Percentiles rank a stretch among this genome's conserved stretches.
These are phyloP conservation scores for Rosalia funebris DNA, from an alignment of 2,888 invertebrate genomes.

Conservation along the genomic window DNA sequence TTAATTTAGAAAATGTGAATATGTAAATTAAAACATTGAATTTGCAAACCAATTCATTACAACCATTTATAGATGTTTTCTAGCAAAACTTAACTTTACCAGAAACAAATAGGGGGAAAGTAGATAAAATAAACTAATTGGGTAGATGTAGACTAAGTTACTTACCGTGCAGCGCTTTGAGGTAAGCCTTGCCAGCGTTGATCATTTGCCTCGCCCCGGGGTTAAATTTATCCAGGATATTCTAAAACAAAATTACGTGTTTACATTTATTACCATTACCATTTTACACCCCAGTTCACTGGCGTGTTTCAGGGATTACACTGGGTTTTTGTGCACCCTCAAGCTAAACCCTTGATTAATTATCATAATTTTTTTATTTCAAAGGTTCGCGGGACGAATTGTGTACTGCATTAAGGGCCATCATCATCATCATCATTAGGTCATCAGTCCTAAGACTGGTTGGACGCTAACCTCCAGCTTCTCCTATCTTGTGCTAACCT, in stretches of 20 bases:
- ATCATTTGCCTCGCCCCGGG: conserved; percentile 94
- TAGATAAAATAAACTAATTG: conserved; percentile 25
- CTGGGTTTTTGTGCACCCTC: neutral
- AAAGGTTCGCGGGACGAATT: no score
- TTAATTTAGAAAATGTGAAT: no score
- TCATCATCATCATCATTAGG: no score
- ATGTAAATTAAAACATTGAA: no score
- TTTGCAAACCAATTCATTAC: no score
- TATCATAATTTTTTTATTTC: neutral
- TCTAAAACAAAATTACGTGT: conserved; percentile 74
- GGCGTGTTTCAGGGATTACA: conserved; percentile 5
- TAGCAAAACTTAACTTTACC: no score
- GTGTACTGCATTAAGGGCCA: no score
- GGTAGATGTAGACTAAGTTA: conserved; percentile 46
- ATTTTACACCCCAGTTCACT: conserved; percentile 6
- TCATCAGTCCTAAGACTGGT: no score
- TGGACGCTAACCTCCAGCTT: no score
- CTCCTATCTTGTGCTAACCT: no score
- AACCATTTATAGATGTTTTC: no score
- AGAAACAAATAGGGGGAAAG: neutral
- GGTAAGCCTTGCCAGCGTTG: conserved; percentile 91
- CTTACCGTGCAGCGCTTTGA: conserved; percentile 95
- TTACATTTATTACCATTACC: conserved; percentile 17
- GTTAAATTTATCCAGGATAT: conserved; percentile 96
- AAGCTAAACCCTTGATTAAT: conserved; percentile 6